A percentile compares a stretch with the other conserved stretches of the same genome.
phyloP scores from a whole-genome alignment of 2,113 vertebrate species.

The Urocynchramus pylzowi region DNA sequence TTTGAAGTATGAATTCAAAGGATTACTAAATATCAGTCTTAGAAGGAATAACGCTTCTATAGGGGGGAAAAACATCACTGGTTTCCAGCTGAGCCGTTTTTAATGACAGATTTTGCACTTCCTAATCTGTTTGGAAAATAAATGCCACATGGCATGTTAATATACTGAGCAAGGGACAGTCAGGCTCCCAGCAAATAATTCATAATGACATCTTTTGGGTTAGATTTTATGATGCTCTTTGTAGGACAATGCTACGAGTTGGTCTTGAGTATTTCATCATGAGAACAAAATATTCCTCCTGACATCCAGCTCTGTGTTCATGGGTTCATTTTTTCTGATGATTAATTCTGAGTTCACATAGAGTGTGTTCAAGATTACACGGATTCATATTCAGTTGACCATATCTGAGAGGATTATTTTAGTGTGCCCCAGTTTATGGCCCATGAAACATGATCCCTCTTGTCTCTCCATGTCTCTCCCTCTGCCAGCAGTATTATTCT shows the following conservation, averaged over 20 bases:
- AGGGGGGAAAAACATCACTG: not conserved
- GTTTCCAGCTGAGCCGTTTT: conserved; percentile 15
- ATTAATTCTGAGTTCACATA: conserved; percentile 63
- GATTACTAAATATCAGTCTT: not conserved
- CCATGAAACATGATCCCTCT: conserved; percentile 56
- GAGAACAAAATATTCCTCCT: conserved; percentile 35
- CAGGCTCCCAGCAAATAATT: conserved; percentile 12
- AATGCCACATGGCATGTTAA: conserved; percentile 25
- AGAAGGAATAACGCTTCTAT: not conserved
- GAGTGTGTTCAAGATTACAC: conserved; percentile 60
- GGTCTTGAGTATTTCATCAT: conserved; percentile 49
- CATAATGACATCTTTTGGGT: not conserved
- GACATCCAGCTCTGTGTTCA: conserved; percentile 40
- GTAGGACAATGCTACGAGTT: not conserved
- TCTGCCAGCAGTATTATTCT: not conserved
- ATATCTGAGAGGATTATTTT: conserved; percentile 67
- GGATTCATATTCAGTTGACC: conserved; percentile 67
- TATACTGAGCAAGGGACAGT: not conserved
- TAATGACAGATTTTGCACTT: conserved; percentile 31
- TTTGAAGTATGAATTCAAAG: conserved; percentile 15
- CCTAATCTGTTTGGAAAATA: conserved; percentile 36
- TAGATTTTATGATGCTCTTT: conserved; percentile 1
- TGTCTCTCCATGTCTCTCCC: not conserved
- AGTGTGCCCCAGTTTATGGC: conserved; percentile 60
- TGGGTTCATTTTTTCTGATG: conserved; percentile 54